A percentile compares a stretch with the other conserved stretches of the same genome.
Evolutionary conservation across 2,113 vertebrate species (phyloP).

Genomic region (Microtus ochrogaster): DNA sequence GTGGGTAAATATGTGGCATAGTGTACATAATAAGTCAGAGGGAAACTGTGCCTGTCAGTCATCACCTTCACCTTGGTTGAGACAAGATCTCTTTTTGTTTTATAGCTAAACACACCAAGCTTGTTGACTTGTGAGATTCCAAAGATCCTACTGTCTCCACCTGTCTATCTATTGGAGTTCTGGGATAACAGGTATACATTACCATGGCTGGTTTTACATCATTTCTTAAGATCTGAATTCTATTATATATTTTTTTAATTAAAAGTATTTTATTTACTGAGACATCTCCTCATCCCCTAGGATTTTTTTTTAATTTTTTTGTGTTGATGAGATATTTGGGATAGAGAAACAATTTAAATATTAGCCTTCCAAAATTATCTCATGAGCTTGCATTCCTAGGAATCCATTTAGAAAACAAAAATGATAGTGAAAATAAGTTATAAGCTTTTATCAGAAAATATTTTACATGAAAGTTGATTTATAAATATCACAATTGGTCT

Average conservation of each 20-base stretch:
- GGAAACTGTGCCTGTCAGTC: background rate
- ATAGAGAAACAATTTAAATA: background rate
- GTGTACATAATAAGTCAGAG: background rate
- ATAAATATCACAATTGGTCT: background rate
- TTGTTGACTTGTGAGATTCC: background rate
- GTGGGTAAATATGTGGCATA: background rate
- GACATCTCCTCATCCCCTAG: too few relatives aligned
- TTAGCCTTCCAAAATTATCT: background rate
- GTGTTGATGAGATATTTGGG: too few relatives aligned
- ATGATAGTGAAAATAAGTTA: background rate
- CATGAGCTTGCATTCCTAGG: background rate
- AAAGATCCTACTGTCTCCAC: background rate
- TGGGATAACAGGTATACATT: background rate
- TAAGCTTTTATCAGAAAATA: background rate
- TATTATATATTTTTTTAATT: background rate
- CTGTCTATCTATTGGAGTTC: background rate
- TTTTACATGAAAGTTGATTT: background rate
- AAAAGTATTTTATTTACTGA: background rate
- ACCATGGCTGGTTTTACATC: background rate
- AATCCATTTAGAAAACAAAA: background rate
- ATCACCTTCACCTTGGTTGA: background rate
- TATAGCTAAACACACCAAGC: too few relatives aligned
- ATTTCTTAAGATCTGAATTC: background rate
- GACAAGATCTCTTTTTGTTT: background rate
- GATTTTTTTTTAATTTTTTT: too few relatives aligned